These are phyloP conservation scores for Pardosa pseudoannulata DNA, from an alignment of 2,888 invertebrate genomes.

Conservation along the genomic window DNA sequence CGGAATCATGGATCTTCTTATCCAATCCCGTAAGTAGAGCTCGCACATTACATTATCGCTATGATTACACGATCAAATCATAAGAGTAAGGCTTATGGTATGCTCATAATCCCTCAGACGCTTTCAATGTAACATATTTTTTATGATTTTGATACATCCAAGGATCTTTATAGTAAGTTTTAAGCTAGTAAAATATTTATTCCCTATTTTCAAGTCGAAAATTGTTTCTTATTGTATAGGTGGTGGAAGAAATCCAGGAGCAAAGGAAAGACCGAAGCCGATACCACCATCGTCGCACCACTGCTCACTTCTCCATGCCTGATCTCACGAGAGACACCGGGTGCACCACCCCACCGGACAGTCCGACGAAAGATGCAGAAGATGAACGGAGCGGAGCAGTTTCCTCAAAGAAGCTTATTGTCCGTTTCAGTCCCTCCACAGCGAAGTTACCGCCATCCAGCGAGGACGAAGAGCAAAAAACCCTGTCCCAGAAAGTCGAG, in stretches of 20 bases:
- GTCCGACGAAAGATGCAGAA: constrained; percentile 9
- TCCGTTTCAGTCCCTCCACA: constrained; percentile 72
- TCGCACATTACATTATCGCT: too few relatives aligned
- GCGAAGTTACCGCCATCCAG: constrained; percentile 59
- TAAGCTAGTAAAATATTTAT: too few relatives aligned
- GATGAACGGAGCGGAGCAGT: constrained; percentile 20
- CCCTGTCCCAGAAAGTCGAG: constrained; percentile 60
- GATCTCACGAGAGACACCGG: constrained; percentile 76
- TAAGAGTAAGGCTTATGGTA: too few relatives aligned
- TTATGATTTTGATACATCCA: too few relatives aligned
- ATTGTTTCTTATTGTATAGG: constrained; percentile 12
- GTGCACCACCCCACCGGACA: constrained; percentile 45
- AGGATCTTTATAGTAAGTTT: too few relatives aligned
- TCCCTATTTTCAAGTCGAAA: too few relatives aligned
- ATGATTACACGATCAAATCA: too few relatives aligned
- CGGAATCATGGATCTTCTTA: too few relatives aligned
- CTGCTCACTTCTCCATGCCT: constrained; percentile 78
- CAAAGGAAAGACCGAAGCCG: constrained; percentile 53
- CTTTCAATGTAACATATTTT: too few relatives aligned
- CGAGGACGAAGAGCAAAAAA: constrained; percentile 53
- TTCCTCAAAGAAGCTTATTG: constrained; percentile 76
- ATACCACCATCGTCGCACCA: constrained; percentile 72
- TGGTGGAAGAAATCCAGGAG: constrained; percentile 68
- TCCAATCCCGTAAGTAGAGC: too few relatives aligned
- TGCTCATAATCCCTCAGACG: too few relatives aligned